Evolutionary conservation across 35 echinoderm and acorn worm genomes (phyloP), one percentile per base, ranked within the genome.

Genomic region (Anneissia japonica): DNA sequence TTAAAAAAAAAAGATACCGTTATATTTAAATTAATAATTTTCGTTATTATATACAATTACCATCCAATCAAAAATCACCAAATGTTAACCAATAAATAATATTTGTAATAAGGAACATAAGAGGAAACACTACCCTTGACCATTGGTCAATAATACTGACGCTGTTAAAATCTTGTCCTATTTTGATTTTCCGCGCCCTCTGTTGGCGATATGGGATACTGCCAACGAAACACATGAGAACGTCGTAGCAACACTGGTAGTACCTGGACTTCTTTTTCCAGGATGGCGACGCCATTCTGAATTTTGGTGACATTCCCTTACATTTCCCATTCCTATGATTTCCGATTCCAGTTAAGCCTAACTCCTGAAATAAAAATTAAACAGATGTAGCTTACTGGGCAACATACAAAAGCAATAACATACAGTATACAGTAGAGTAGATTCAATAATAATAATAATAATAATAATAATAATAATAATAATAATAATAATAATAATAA

Each of bases 91-190:
- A 92, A 46, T 90, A 97, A 11, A 97, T 73, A 36, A 80, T 77
- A 38, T 97, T 97, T n/a, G 85, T 77, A 34, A 97, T 26, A 36
- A 87, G 43, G 46, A 97, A 97, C 10, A 84, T 83, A 0, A 97
- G 31, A 0, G 94, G 94, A 55, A 93, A 97, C 4, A 81, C 37
- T 29, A 97, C 75, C 19, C 90, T 45, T 2, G 94, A 88, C 32
- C 87, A 79, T 84, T 90, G 87, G 81, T 97, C 94, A 64, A 97
- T 93, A 56, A 84, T 92, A 46, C 94, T 97, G 80, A 97, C 94
- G 33, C 91, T 97, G 81, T 97, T 97, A 45, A 93, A 97, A 16
- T 87, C 43, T 73, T 97, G 93, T 9, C 76, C 87, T 46, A 84
- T 74, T 33, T 92, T 89, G 17, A 84, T 31, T 80, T 84, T 90